Evolutionary conservation across 2,113 vertebrate species (phyloP).

Genomic region (Malaclemys terrapin): DNA sequence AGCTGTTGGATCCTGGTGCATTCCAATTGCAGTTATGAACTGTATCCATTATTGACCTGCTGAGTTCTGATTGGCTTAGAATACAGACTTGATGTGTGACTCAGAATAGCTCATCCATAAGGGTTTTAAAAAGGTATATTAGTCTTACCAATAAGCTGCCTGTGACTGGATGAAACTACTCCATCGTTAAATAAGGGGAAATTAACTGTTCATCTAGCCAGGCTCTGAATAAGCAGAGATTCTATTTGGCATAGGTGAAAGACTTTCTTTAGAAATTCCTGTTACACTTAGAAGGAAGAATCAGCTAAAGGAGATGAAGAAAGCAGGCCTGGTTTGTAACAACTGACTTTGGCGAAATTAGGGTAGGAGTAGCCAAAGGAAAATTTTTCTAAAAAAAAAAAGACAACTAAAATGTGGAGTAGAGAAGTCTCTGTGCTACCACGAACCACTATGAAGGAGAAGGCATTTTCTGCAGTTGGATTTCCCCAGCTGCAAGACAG

Average conservation of each 20-base stretch:
- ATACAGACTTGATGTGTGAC: fast-evolving
- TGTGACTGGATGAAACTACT: background rate
- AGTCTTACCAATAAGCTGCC: background rate
- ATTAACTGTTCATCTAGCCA: background rate
- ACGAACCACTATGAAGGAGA: background rate
- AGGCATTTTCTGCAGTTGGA: background rate
- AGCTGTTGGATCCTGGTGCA: background rate
- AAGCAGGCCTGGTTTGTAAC: background rate
- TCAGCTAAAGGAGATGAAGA: background rate
- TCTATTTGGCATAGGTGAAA: background rate
- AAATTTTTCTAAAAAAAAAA: background rate
- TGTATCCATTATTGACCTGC: background rate
- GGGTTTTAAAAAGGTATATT: background rate
- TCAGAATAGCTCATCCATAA: background rate
- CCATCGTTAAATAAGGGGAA: background rate
- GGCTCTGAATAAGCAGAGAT: background rate
- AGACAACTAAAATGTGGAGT: background rate
- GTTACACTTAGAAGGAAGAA: fast-evolving
- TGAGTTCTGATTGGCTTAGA: background rate
- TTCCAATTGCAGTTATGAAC: background rate
- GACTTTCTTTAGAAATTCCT: background rate
- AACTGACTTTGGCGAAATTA: background rate
- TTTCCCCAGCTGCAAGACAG: background rate
- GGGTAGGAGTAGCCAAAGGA: background rate
- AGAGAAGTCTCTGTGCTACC: background rate